These are phyloP conservation scores for Plecturocebus donacophilus DNA, from an alignment of 2,113 vertebrate species.

Conservation along the genomic window DNA sequence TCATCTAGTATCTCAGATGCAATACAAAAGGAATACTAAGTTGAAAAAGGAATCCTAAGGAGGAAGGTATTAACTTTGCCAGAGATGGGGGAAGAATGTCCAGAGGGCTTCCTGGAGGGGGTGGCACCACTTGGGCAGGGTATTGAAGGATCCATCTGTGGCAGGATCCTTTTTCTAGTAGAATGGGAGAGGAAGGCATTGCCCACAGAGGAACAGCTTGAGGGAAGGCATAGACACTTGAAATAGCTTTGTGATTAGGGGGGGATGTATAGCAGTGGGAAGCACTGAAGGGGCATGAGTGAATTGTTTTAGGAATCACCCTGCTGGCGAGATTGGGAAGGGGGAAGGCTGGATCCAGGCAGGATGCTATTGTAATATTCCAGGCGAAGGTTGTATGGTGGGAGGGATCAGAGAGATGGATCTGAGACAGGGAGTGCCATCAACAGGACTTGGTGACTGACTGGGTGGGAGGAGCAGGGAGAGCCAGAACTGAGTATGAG, in stretches of 20 bases:
- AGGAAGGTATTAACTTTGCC: neutral
- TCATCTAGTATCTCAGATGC: neutral
- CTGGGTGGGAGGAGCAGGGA: neutral
- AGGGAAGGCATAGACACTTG: neutral
- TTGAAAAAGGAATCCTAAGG: neutral
- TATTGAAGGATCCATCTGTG: neutral
- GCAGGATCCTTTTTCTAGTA: neutral
- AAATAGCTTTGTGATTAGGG: neutral
- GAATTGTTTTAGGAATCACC: neutral
- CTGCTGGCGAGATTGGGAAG: neutral
- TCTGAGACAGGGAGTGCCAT: neutral
- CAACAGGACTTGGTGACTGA: neutral
- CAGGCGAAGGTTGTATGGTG: neutral
- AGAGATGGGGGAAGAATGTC: neutral
- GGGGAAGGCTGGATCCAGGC: neutral
- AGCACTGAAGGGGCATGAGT: no score
- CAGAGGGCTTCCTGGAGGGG: neutral
- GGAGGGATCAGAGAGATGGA: neutral
- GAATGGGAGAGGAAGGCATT: neutral
- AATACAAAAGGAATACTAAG: neutral
- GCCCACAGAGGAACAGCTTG: neutral
- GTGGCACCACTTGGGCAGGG: neutral
- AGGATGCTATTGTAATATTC: neutral
- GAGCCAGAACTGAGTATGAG: neutral
- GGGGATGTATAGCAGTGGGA: neutral